Evolutionary conservation across 2,797 vertebrate genomes (phyloP).

Genomic region (Hapalemur alaotrensis): DNA sequence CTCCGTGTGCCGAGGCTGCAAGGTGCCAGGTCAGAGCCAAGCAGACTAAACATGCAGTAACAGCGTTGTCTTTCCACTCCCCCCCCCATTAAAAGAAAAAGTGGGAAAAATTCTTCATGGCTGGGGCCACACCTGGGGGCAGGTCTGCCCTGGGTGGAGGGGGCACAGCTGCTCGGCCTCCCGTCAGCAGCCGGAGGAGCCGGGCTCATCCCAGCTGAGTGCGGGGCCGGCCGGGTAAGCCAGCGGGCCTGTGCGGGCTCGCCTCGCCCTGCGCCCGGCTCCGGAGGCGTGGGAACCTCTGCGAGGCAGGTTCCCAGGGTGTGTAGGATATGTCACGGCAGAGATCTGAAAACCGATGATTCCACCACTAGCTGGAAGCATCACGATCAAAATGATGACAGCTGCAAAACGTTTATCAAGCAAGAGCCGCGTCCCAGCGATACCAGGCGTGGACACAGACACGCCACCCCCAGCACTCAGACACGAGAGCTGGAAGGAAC

Average conservation of each 20-base stretch:
- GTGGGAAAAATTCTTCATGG: not conserved
- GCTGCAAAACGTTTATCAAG: constrained; percentile 85
- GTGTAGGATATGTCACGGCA: constrained; percentile 90
- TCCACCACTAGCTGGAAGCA: constrained; percentile 88
- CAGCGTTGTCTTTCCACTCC: not conserved
- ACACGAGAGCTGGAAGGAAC: accelerated
- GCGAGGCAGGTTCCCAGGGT: constrained; percentile 96
- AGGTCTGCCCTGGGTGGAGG: constrained; percentile 64
- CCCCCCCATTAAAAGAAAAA: not conserved
- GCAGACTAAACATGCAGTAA: not conserved
- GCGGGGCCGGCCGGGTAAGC: constrained; percentile 83
- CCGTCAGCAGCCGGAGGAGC: constrained; percentile 73
- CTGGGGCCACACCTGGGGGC: not conserved
- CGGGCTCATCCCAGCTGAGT: constrained; percentile 75
- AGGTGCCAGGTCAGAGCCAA: not conserved
- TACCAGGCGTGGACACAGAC: constrained; percentile 72
- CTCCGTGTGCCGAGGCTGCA: accelerated
- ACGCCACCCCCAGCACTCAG: not conserved
- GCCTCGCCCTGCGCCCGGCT: constrained; percentile 85
- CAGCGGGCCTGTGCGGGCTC: constrained; percentile 91
- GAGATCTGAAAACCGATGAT: constrained; percentile 87
- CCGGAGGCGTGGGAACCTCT: constrained; percentile 96
- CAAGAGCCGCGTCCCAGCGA: constrained; percentile 79
- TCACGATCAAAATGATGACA: constrained; percentile 87
- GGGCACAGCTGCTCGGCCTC: constrained; percentile 66